A percentile compares a stretch with the other conserved stretches of the same genome.
phyloP scores from a whole-genome alignment of 2,113 vertebrate species.

The Dicrurus megarhynchus region DNA sequence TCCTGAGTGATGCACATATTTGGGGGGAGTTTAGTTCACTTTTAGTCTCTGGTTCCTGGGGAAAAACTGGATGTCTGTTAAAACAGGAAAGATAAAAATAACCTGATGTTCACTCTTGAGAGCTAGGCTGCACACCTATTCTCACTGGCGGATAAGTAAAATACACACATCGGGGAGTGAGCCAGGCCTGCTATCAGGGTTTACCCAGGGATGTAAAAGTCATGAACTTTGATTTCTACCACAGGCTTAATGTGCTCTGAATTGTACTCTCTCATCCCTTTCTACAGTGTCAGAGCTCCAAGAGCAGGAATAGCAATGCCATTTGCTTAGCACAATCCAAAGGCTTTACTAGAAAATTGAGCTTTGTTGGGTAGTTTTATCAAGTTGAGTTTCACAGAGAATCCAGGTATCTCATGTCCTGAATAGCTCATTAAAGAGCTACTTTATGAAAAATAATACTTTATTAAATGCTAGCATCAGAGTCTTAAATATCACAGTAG shows the following conservation, averaged over 20 bases:
- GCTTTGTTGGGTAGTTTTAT: neutral
- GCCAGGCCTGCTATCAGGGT: neutral
- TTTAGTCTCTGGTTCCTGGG: neutral
- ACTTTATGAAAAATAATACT: neutral
- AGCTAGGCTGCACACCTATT: neutral
- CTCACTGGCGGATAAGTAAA: neutral
- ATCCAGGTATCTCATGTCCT: neutral
- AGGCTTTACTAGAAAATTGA: neutral
- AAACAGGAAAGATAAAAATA: neutral
- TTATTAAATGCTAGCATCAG: neutral
- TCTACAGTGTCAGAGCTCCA: neutral
- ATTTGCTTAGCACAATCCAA: neutral
- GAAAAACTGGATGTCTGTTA: neutral
- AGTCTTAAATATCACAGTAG: neutral
- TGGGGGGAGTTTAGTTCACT: neutral
- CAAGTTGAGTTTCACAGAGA: neutral
- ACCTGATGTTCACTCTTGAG: neutral
- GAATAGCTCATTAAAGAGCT: neutral
- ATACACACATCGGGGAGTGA: rapidly evolving
- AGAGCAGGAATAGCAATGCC: neutral
- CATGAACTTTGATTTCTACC: neutral
- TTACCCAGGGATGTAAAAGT: neutral
- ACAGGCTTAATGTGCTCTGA: neutral
- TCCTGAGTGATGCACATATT: neutral
- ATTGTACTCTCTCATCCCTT: neutral